Evolutionary conservation across 2,113 vertebrate genomes (phyloP).

Genomic region (Stomatorhinus ivindoensis): DNA sequence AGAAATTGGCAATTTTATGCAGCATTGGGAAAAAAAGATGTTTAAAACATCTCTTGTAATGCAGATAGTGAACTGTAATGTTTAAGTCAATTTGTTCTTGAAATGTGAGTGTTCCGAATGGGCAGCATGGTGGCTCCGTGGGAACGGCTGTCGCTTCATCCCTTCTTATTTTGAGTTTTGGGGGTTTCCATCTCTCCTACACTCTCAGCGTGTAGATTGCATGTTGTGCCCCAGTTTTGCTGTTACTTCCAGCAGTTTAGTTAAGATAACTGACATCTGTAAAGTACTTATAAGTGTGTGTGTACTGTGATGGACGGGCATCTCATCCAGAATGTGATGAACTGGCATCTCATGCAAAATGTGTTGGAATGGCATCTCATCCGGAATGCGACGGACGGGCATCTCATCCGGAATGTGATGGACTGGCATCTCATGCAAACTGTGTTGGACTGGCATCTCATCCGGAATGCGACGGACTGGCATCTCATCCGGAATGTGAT

Average conservation of each 20-base stretch:
- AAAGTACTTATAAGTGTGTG: neutral
- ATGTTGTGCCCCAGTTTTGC: neutral
- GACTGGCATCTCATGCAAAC: no score
- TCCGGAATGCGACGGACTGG: no score
- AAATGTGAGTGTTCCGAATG: neutral
- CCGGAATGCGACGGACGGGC: no score
- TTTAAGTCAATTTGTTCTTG: neutral
- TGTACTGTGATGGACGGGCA: neutral
- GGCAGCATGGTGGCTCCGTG: neutral
- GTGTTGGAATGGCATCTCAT: no score
- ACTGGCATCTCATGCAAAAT: no score
- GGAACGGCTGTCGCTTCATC: neutral
- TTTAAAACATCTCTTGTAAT: neutral
- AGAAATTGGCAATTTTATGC: neutral
- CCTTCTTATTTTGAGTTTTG: neutral
- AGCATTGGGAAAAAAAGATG: neutral
- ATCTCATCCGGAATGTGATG: no score
- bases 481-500: no score
- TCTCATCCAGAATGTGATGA: neutral
- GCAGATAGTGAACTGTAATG: neutral
- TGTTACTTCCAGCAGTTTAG: neutral
- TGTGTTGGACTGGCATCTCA: no score
- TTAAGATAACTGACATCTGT: neutral
- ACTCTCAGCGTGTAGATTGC: neutral
- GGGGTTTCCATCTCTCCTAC: neutral